Evolutionary conservation across 2,888 invertebrate species (phyloP).

Genomic region (Drosophila rellima): DNA sequence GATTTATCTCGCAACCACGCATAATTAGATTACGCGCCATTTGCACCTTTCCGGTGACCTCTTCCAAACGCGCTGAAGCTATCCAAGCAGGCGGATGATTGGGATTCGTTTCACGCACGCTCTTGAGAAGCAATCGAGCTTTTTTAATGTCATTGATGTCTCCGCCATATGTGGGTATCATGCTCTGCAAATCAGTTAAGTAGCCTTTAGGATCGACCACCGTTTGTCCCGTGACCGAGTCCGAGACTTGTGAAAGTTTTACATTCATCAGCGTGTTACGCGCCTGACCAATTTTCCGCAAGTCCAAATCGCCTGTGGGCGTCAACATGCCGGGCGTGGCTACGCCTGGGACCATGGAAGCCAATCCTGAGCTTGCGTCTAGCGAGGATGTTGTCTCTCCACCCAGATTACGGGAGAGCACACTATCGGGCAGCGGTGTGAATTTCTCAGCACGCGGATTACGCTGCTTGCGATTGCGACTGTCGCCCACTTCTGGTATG

Average conservation of each 20-base stretch:
- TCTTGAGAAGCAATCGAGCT: constrained; percentile 96
- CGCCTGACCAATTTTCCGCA: constrained; percentile 99
- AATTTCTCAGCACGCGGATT: constrained; percentile 98
- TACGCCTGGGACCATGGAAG: constrained; percentile 95
- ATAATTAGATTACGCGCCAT: constrained; percentile 98
- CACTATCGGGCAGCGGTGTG: constrained; percentile 98
- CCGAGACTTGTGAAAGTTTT: constrained; percentile 98
- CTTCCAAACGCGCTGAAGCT: constrained; percentile 98
- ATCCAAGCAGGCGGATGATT: constrained; percentile 99
- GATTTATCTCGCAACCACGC: constrained; percentile 99
- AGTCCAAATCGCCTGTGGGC: constrained; percentile 96
- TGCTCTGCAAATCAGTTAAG: constrained; percentile 99
- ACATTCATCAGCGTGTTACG: constrained; percentile 99
- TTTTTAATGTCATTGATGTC: constrained; percentile 99
- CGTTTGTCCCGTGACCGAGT: constrained; percentile 99
- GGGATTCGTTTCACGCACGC: constrained; percentile 98
- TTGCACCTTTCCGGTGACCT: constrained; percentile 97
- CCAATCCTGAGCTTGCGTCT: constrained; percentile 94
- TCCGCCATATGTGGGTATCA: constrained; percentile 99
- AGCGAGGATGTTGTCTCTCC: constrained; percentile 92
- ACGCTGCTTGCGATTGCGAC: constrained; percentile 97
- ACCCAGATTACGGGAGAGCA: constrained; percentile 94
- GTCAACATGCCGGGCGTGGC: constrained; percentile 95
- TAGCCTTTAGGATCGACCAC: constrained; percentile 99
- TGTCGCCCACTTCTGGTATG: constrained; percentile 99